Evolutionary conservation across 1,140 invertebrate species (phyloP).

Genomic region (Leptonema lineaticorne): DNA sequence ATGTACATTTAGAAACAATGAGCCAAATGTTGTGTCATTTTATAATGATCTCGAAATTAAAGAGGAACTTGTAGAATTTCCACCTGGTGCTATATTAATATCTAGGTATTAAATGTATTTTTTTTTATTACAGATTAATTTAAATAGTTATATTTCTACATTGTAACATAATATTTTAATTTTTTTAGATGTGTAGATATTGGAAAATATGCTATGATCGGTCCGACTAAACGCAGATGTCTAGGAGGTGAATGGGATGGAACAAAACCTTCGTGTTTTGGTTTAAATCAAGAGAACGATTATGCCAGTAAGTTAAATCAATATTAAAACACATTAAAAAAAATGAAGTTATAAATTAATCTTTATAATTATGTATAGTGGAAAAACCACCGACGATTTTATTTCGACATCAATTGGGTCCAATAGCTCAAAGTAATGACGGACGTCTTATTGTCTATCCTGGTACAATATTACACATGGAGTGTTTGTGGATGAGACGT

Average conservation of each 20-base stretch:
- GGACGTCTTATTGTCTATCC: conserved; percentile 83
- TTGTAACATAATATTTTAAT: conserved; percentile 38
- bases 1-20: conserved; percentile 73
- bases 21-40: conserved; percentile 77
- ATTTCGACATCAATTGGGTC: conserved; percentile 76
- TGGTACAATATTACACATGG: conserved; percentile 81
- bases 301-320: conserved; percentile 68
- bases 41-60: conserved; percentile 74
- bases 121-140: not conserved
- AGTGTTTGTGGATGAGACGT: conserved; percentile 81
- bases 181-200: conserved; percentile 73
- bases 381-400: conserved; percentile 84
- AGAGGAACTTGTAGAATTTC: conserved; percentile 74
- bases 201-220: conserved; percentile 68
- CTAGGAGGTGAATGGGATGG: conserved; percentile 78
- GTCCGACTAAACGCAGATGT: conserved; percentile 66
- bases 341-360: not conserved
- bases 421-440: conserved; percentile 83
- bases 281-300: conserved; percentile 81
- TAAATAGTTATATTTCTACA: no score
- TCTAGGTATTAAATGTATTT: conserved; percentile 55
- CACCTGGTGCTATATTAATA: conserved; percentile 67
- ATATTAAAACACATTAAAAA: no score
- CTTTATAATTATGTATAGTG: conserved; percentile 56
- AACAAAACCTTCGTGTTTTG: conserved; percentile 73